A percentile compares a stretch with the other conserved stretches of the same genome.
These are phyloP conservation scores for Pseudoatta argentina DNA, from an alignment of 1,140 invertebrate species.

Conservation along the genomic window DNA sequence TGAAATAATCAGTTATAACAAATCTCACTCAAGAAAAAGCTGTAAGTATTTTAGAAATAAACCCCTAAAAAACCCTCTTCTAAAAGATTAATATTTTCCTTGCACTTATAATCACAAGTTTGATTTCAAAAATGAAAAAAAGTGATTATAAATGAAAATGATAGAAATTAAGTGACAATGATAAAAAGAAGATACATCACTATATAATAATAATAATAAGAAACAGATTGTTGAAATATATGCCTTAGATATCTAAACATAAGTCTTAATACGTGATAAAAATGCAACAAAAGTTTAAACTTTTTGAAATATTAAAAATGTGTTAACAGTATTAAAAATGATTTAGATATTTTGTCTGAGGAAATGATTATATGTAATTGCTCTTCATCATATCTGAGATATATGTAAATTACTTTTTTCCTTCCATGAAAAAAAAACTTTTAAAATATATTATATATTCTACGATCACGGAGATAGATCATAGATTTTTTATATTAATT, in stretches of 20 bases:
- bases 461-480: not conserved
- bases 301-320: not conserved
- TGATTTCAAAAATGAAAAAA: not conserved
- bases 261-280: not conserved
- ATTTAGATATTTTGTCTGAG: not conserved
- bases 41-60: no score
- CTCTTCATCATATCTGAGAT: not conserved
- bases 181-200: not conserved
- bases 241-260: not conserved
- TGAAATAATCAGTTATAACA: no score
- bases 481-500: slow-evolving; percentile 2
- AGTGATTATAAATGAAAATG: not conserved
- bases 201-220: not conserved
- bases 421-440: not conserved
- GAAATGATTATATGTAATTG: not conserved
- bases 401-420: not conserved
- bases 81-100: not conserved
- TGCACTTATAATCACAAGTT: not conserved
- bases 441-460: not conserved
- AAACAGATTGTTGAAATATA: slow-evolving; percentile 9
- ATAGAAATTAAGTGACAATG: not conserved
- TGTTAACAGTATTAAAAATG: not conserved
- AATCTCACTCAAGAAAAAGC: no score
- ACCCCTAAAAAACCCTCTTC: no score
- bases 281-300: not conserved